Base-by-base conservation (phyloP, 1,140 invertebrate genomes). In the Alviniconcha marisindica region DNA sequence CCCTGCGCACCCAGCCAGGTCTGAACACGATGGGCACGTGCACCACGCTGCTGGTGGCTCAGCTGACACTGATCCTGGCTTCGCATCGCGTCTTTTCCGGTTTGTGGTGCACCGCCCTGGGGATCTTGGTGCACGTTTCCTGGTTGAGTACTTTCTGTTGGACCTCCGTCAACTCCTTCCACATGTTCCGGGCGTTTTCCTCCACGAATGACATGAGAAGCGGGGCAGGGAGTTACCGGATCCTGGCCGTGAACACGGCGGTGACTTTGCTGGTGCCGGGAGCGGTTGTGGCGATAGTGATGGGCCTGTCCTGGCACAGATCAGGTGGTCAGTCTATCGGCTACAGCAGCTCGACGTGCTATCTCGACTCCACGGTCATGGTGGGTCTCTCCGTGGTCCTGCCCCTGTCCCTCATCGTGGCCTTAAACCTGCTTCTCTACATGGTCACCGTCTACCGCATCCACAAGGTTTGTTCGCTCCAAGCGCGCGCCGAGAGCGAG, bases 361-460 rank as follows among this genome's bases (percentile, higher is more conserved):
- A 80, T 36, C 78, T 88, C 31, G 44, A n/a, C 4, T 79, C 84
- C 18, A 42, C 36, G 0, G 42, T 80, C 38, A 78, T 69, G 24
- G 76, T 85, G 14, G 73, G 71, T 0, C 7, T 77, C 0, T 74
- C 84, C 5, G 85, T 88, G 31, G 36, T 84, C 7, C 36, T 73
- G 12, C 87, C 85, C 0, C 48, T 82, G 18, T 36, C 44, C 69
- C 0, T 85, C 28, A 77, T 83, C 21, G 56, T 86, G 28, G 5
- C 83, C 5, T 12, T 69, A 21, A 88, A 88, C 77, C 12, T 81
- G 15, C 21, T 83, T 15, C 85, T 88, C 2, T 88, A 86, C 74
- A 31, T 69, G 4, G 24, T 82, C 18, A 73, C 83, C 10, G 73
- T 86, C 14, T 36, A 66, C 36, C 60, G 77, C 2, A 83, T 88